Percentiles rank a stretch among this genome's conserved stretches.
Conservation (phyloP, 2,113 vertebrate genomes). For the Paedocypris sp. region DNA sequence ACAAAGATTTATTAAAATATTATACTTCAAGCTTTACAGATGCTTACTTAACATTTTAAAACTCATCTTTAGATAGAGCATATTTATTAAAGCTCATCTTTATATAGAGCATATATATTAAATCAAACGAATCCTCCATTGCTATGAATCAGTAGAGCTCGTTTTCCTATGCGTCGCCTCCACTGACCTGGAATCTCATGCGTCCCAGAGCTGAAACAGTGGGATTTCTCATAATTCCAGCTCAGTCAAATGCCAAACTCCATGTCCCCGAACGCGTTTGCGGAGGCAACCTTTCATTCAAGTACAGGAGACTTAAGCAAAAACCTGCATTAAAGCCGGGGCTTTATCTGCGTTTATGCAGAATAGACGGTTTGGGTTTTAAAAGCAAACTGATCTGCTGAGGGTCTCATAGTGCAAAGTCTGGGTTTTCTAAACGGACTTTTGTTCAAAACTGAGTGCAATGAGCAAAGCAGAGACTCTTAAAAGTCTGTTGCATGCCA, state of each 20-base stretch:
- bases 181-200: neutral
- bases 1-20: no score
- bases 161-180: neutral
- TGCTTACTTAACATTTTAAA: no score
- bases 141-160: no score
- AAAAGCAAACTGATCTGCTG: neutral
- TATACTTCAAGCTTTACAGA: no score
- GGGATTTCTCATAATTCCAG: neutral
- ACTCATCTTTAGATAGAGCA: no score
- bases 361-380: neutral
- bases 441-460: neutral
- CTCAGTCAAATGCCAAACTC: neutral
- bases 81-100: no score
- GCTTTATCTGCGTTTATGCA: neutral
- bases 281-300: neutral
- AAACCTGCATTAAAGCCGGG: neutral
- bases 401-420: neutral
- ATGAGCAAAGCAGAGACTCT: neutral
- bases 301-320: neutral
- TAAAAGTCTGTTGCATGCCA: neutral
- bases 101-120: no score
- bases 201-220: constrained; percentile 1
- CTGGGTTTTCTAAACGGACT: no score
- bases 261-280: neutral
- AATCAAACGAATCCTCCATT: no score